These are phyloP conservation scores for Hoplostethus mediterraneus DNA, from an alignment of 2,797 vertebrate species.

Conservation along the genomic window DNA sequence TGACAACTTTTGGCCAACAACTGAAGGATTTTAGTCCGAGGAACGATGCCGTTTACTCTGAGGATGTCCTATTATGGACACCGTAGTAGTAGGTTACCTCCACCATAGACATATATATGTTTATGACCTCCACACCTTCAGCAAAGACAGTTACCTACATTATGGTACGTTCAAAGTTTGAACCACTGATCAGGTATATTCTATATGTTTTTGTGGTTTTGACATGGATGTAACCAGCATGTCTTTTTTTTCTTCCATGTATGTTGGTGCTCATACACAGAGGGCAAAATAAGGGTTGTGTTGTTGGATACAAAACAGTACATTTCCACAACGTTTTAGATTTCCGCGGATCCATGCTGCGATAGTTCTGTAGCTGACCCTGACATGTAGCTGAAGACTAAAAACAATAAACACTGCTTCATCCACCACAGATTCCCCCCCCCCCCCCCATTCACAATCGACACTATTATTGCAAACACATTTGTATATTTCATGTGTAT, in stretches of 20 bases:
- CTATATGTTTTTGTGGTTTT: neutral
- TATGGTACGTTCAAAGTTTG: neutral
- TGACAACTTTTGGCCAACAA: no score
- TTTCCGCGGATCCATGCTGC: neutral
- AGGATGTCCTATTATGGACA: no score
- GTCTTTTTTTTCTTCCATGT: neutral
- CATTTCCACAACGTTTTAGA: neutral
- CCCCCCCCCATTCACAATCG: neutral
- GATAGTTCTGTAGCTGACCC: no score
- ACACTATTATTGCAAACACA: constrained; percentile 36
- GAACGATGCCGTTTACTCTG: no score
- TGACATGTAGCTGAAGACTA: constrained; percentile 5
- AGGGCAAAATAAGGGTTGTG: constrained; percentile 36
- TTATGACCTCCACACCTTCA: no score
- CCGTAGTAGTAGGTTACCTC: no score
- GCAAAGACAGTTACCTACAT: no score
- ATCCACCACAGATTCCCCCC: no score
- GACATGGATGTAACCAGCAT: neutral
- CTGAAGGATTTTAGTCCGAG: no score
- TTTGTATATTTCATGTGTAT: neutral
- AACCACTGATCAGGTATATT: neutral
- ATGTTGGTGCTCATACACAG: neutral
- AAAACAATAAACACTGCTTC: no score
- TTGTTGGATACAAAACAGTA: constrained; percentile 51
- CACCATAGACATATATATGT: no score